phyloP scores from a whole-genome alignment of 2,113 vertebrate genomes.

The Takifugu flavidus region DNA sequence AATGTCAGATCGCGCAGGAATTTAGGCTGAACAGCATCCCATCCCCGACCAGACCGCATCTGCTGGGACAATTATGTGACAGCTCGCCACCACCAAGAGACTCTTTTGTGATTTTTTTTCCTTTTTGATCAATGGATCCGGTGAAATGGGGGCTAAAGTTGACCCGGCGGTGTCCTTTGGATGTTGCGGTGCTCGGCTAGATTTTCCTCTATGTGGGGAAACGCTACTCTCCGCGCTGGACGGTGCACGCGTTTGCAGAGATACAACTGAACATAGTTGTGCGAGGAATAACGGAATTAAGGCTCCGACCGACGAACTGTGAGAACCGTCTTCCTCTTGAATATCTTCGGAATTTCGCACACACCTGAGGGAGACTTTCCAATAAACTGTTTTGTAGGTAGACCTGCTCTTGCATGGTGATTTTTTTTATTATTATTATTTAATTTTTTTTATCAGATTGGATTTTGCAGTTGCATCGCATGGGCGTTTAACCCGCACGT shows the following conservation, averaged over 20 bases:
- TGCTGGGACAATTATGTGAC: slow-evolving; percentile 38
- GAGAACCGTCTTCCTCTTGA: slow-evolving; percentile 14
- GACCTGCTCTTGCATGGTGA: slow-evolving; percentile 47
- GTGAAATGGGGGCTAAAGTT: slow-evolving; percentile 72
- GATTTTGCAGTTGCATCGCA: slow-evolving; percentile 18
- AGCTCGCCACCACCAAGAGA: slow-evolving; percentile 4
- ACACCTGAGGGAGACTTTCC: slow-evolving; percentile 31
- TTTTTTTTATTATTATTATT: not conserved
- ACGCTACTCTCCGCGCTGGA: slow-evolving; percentile 43
- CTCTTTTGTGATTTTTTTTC: not conserved
- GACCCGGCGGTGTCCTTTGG: slow-evolving; percentile 76
- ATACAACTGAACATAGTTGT: slow-evolving; percentile 30
- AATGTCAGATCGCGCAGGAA: slow-evolving; percentile 50
- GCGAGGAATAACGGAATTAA: slow-evolving; percentile 61
- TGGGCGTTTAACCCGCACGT: slow-evolving; percentile 29
- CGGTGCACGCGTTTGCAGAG: slow-evolving; percentile 27
- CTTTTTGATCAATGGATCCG: slow-evolving; percentile 33
- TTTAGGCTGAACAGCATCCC: slow-evolving; percentile 44
- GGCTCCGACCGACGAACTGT: slow-evolving; percentile 48
- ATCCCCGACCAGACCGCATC: slow-evolving; percentile 2
- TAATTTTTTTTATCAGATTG: slow-evolving; percentile 20
- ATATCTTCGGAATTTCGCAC: slow-evolving; percentile 1
- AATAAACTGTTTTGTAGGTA: slow-evolving; percentile 51
- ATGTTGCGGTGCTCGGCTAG: slow-evolving; percentile 53
- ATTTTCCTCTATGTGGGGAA: slow-evolving; percentile 15